Evolutionary conservation across 2,888 invertebrate genomes (phyloP), one percentile per base, ranked within the genome.

Genomic region (Machimus atricapillus): DNA sequence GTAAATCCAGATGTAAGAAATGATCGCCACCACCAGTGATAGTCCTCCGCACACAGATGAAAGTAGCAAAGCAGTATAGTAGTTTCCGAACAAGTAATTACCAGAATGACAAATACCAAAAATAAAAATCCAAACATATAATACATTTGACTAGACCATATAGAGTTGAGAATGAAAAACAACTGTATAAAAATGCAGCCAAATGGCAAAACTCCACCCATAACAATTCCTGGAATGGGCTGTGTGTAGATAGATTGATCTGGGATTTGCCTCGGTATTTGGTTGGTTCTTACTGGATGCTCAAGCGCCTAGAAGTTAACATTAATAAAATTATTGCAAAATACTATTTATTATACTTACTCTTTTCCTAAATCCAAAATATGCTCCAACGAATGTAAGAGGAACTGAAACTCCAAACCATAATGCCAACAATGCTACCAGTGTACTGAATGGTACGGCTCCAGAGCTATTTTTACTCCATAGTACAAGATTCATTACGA

Each of bases 41-140:
- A 99, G 93, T 99, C 99, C 95, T 99, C 99, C n/a, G 99, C 99
- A 93, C 99, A 99, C 27, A 99, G 95, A 93, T 99, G 99, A 95
- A 99, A 99, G 93, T 99, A 99, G 93, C 99, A 99, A 73, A 99
- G 95, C 88, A 99, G 94, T 90, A 99, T 97, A 79, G 99, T 99
- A n/a, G 99, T 99, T 94, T 99, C 99, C 5, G 99, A 98, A 93
- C 99, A 99, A 0, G 99, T 99, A 91, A 99, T 98, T 90, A 99
- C 96, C 89, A 99, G 95, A 91, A 99, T 99, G 90, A 98, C 94
- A 93, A 99, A 99, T 86, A 99, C 99, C 90, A 99, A 95, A 93
- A 99, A 98, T 89, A 99, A 94, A 93, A 99, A 99, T 89, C 99
- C 99, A 92, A 97, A 99, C 99, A 99, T 99, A 95, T 99, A 99